phyloP scores from a whole-genome alignment of 2,888 invertebrate genomes.

The Caradrina kadenii region DNA sequence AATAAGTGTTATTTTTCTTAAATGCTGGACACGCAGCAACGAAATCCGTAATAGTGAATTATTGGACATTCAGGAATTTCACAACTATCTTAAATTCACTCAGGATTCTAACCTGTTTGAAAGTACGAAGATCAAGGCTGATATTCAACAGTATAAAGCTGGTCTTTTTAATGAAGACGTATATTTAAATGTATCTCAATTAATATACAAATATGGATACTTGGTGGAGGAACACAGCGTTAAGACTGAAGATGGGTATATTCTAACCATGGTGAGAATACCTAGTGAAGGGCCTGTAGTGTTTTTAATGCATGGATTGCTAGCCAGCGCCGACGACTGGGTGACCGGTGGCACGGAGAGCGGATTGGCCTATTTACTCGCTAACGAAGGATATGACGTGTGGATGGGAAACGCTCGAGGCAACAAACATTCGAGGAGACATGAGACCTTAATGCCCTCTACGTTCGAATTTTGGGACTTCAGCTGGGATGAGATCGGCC shows the following conservation, averaged over 20 bases:
- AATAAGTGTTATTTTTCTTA: slow-evolving; percentile 7
- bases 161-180: slow-evolving; percentile 61
- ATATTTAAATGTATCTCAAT: slow-evolving; percentile 53
- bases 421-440: slow-evolving; percentile 91
- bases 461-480: slow-evolving; percentile 90
- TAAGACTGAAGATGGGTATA: slow-evolving; percentile 93
- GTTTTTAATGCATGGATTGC: slow-evolving; percentile 93
- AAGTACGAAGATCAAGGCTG: slow-evolving; percentile 35
- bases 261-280: slow-evolving; percentile 93
- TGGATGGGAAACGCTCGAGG: slow-evolving; percentile 95
- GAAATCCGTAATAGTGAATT: slow-evolving; percentile 31
- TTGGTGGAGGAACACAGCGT: slow-evolving; percentile 82
- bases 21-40: slow-evolving; percentile 10
- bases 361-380: slow-evolving; percentile 84
- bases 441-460: slow-evolving; percentile 79
- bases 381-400: slow-evolving; percentile 92
- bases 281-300: slow-evolving; percentile 86
- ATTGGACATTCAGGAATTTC: slow-evolving; percentile 39
- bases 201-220: slow-evolving; percentile 64
- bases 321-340: slow-evolving; percentile 93
- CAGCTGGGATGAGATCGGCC: slow-evolving; percentile 95
- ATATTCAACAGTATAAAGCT: slow-evolving; percentile 31
- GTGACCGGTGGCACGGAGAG: slow-evolving; percentile 91
- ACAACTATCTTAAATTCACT: slow-evolving; percentile 41
- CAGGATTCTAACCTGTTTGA: slow-evolving; percentile 33